Evolutionary conservation across 2,888 invertebrate species (phyloP).

Genomic region (Boloria euphrosyne): DNA sequence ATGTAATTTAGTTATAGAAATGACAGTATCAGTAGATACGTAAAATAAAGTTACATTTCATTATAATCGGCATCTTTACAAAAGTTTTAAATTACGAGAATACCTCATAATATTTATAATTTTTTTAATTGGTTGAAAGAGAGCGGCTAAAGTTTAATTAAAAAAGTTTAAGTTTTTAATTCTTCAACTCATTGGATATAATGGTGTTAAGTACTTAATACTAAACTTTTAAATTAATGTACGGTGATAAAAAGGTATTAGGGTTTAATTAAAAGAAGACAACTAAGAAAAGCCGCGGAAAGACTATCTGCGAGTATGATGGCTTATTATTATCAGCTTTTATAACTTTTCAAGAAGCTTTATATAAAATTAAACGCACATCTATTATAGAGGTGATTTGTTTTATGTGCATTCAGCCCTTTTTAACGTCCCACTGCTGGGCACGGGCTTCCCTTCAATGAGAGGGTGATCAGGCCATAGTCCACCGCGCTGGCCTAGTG

Average conservation of each 20-base stretch:
- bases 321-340: neutral
- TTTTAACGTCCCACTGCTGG: too few relatives aligned
- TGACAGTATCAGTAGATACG: too few relatives aligned
- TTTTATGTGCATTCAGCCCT: too few relatives aligned
- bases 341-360: neutral
- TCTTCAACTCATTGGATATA: conserved; percentile 33
- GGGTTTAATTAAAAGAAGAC: conserved; percentile 31
- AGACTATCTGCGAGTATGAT: neutral
- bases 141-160: conserved; percentile 40
- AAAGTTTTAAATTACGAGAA: conserved; percentile 20
- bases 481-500: too few relatives aligned
- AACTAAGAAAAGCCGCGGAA: neutral
- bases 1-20: too few relatives aligned
- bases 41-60: too few relatives aligned
- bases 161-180: conserved; percentile 41
- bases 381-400: too few relatives aligned
- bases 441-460: too few relatives aligned
- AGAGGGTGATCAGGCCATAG: too few relatives aligned
- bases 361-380: too few relatives aligned
- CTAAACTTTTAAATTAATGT: conserved; percentile 37
- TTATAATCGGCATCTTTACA: neutral
- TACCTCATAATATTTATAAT: conserved; percentile 18
- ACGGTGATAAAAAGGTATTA: conserved; percentile 29
- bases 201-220: conserved; percentile 30
- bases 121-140: conserved; percentile 29